phyloP scores from a whole-genome alignment of 2,113 vertebrate genomes.

The Micromys minutus region DNA sequence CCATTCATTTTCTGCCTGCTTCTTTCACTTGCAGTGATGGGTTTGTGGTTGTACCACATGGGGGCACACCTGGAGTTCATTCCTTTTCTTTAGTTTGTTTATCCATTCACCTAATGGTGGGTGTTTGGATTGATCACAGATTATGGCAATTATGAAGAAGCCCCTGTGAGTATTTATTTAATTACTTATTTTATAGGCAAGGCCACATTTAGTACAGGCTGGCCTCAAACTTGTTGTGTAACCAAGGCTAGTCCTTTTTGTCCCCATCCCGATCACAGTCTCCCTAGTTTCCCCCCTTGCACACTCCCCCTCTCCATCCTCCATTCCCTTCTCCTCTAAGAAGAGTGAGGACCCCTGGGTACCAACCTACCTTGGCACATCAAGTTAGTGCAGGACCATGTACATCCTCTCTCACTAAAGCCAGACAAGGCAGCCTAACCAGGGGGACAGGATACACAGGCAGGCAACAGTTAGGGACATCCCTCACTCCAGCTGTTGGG shows the following conservation, averaged over 20 bases:
- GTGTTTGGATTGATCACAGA: not conserved
- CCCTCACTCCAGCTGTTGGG: too few relatives aligned
- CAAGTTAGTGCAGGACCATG: too few relatives aligned
- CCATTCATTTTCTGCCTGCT: not conserved
- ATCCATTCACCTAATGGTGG: not conserved
- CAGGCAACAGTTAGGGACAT: too few relatives aligned
- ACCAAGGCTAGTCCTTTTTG: not conserved
- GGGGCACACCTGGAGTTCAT: not conserved
- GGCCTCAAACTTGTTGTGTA: not conserved
- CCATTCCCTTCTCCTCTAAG: too few relatives aligned
- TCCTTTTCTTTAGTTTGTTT: not conserved
- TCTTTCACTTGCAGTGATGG: not conserved
- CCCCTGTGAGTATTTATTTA: not conserved
- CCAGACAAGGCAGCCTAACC: too few relatives aligned
- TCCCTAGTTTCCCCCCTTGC: too few relatives aligned
- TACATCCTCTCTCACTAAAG: too few relatives aligned
- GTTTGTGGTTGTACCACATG: not conserved
- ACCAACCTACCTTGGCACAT: too few relatives aligned
- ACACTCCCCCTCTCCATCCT: too few relatives aligned
- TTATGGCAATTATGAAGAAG: conserved; percentile 11
- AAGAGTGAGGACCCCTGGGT: too few relatives aligned
- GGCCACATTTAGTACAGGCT: not conserved
- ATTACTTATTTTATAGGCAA: not conserved
- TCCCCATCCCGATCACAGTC: too few relatives aligned
- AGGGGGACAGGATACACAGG: too few relatives aligned